These are phyloP conservation scores for Steatornis caripensis DNA, from an alignment of 2,113 vertebrate species.

Conservation along the genomic window DNA sequence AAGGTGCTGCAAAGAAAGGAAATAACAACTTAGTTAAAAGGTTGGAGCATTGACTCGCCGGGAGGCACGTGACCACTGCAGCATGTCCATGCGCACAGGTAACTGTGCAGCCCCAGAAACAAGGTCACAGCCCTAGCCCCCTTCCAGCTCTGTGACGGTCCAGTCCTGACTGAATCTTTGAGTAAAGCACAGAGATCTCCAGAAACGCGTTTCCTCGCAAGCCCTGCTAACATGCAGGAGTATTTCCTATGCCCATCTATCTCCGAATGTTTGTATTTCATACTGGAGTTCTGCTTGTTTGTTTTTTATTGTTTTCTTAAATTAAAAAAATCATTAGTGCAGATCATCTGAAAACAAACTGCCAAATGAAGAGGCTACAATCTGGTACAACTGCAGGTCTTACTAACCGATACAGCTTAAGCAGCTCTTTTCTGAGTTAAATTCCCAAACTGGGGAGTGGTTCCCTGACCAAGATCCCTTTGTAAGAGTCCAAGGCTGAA, in stretches of 20 bases:
- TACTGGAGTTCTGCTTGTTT: neutral
- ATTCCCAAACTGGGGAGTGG: neutral
- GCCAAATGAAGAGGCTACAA: neutral
- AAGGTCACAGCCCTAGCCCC: neutral
- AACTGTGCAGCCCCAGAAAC: neutral
- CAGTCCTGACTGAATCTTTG: neutral
- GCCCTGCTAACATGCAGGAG: neutral
- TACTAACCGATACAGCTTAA: neutral
- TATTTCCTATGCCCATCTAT: neutral
- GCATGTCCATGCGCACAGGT: rapidly evolving
- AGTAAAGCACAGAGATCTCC: neutral
- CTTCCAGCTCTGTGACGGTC: neutral
- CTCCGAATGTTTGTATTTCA: neutral
- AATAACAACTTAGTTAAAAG: neutral
- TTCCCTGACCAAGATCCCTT: neutral
- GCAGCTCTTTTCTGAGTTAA: neutral
- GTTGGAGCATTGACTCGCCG: rapidly evolving
- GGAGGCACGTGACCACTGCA: neutral
- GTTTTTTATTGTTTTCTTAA: neutral
- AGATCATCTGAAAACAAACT: neutral
- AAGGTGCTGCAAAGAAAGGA: slow-evolving; percentile 78
- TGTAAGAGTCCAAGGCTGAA: neutral
- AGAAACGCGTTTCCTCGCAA: neutral
- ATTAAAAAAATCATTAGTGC: neutral
- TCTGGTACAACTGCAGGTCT: neutral